These are phyloP conservation scores for Bubalus kerabau DNA, from an alignment of 2,113 vertebrate genomes.

Conservation along the genomic window DNA sequence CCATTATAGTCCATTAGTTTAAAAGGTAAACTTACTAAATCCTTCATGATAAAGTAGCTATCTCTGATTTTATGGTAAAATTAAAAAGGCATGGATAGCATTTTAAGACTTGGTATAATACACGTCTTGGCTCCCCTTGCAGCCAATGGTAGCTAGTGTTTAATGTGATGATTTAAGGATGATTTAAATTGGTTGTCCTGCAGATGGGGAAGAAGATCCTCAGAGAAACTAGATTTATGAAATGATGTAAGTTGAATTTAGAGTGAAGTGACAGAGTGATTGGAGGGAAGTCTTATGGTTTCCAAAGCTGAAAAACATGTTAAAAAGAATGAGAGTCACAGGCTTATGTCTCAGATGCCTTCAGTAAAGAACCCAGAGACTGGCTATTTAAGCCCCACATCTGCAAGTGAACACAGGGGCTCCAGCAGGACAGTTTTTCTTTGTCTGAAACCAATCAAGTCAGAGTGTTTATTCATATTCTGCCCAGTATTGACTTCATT, in stretches of 20 bases:
- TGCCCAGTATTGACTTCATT: not conserved
- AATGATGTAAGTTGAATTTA: constrained; percentile 9
- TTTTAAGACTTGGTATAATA: constrained; percentile 60
- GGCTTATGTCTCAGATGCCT: not conserved
- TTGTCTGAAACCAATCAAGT: not conserved
- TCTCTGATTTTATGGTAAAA: constrained; percentile 61
- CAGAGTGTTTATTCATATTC: not conserved
- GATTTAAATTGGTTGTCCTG: constrained; percentile 33
- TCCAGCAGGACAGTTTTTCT: not conserved
- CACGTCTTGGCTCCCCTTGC: constrained; percentile 52
- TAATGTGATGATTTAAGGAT: constrained; percentile 52
- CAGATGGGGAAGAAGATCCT: not conserved
- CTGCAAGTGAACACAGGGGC: not conserved
- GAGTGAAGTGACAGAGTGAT: not conserved
- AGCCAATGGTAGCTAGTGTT: not conserved
- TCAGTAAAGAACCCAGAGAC: not conserved
- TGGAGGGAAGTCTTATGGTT: not conserved
- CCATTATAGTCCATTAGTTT: constrained; percentile 66
- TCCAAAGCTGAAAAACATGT: not conserved
- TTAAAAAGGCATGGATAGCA: constrained; percentile 47
- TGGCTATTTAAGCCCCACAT: not conserved
- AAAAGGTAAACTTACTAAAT: constrained; percentile 66
- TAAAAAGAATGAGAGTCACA: not conserved
- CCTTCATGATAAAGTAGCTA: constrained; percentile 68
- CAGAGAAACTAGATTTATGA: constrained; percentile 33